Evolutionary conservation across 2,113 vertebrate genomes (phyloP).

Genomic region (Cyanoderma ruficeps): DNA sequence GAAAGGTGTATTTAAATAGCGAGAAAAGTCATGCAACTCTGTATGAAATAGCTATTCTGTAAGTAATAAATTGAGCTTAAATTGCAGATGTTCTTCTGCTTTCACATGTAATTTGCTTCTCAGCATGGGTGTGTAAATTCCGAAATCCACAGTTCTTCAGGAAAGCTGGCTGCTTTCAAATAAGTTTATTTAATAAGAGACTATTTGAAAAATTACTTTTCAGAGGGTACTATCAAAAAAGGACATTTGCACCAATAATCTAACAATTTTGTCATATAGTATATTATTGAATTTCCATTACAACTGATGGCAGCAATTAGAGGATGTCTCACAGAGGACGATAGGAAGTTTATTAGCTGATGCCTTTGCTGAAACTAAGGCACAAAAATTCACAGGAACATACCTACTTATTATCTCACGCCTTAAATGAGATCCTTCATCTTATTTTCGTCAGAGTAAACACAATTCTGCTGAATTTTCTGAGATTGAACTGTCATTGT

Average conservation of each 20-base stretch:
- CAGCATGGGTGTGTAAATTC: not conserved
- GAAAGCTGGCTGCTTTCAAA: constrained; percentile 12
- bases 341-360: constrained; percentile 2
- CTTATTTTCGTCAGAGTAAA: not conserved
- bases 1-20: not conserved
- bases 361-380: not conserved
- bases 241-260: not conserved
- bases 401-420: not conserved
- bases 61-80: constrained; percentile 35
- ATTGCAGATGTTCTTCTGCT: constrained; percentile 17
- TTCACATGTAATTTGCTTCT: constrained; percentile 22
- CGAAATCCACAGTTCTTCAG: not conserved
- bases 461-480: not conserved
- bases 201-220: constrained; percentile 41
- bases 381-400: not conserved
- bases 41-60: not conserved
- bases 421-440: not conserved
- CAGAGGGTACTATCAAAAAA: constrained; percentile 3
- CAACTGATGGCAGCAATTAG: constrained; percentile 22
- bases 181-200: constrained; percentile 40
- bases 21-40: not conserved
- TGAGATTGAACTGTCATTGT: not conserved
- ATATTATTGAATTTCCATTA: not conserved
- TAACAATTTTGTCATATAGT: not conserved
- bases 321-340: not conserved